Conservation (phyloP, 2,113 vertebrate genomes). For the Oncorhynchus gorbuscha region DNA sequence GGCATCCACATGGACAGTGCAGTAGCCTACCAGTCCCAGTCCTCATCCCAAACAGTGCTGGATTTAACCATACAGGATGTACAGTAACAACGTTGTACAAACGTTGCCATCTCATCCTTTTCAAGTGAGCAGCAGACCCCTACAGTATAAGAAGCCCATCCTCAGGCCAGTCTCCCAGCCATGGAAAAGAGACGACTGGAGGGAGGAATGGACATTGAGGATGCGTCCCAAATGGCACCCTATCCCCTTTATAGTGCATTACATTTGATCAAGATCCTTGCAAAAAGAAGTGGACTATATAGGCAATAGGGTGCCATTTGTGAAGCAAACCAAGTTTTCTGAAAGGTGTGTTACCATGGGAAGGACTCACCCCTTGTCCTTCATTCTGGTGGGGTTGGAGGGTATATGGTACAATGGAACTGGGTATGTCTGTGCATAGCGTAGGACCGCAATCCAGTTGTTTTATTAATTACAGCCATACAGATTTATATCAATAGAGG, state of each 20-base stretch:
- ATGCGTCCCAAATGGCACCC: no score
- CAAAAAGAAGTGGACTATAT: no score
- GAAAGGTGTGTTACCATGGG: slow-evolving; percentile 36
- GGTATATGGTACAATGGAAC: neutral
- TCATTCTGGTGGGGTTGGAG: neutral
- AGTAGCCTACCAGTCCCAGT: neutral
- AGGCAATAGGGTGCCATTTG: slow-evolving; percentile 1
- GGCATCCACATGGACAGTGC: neutral
- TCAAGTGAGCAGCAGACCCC: neutral
- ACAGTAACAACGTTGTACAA: neutral
- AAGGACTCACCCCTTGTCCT: slow-evolving; percentile 21
- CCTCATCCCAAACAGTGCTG: neutral
- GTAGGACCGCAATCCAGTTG: slow-evolving; percentile 1
- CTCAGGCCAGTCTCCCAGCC: slow-evolving; percentile 3
- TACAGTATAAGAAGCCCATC: neutral
- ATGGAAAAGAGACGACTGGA: no score
- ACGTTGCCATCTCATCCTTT: neutral
- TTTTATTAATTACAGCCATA: slow-evolving; percentile 15
- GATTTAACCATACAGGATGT: slow-evolving; percentile 23
- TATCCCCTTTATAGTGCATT: no score
- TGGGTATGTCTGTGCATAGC: slow-evolving; percentile 10
- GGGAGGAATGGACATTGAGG: no score
- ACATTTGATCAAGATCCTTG: no score
- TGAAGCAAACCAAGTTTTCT: slow-evolving; percentile 17
- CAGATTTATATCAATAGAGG: neutral